phyloP scores from a whole-genome alignment of 1,140 invertebrate genomes.

The Andricus grossulariae region DNA sequence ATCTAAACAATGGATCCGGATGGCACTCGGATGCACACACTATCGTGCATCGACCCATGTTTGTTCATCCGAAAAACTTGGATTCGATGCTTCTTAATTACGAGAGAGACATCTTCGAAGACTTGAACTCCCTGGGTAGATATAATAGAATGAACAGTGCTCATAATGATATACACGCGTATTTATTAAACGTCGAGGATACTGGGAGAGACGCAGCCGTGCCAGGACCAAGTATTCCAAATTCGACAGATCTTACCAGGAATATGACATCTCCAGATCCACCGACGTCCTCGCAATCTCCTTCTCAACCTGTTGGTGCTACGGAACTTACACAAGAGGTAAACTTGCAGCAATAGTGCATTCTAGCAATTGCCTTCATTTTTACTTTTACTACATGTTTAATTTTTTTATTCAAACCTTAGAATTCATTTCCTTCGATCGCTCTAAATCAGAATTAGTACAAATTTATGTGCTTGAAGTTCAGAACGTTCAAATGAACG shows the following conservation, averaged over 20 bases:
- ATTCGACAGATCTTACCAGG: constrained; percentile 51
- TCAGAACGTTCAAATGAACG: too few relatives aligned
- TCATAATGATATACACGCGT: constrained; percentile 75
- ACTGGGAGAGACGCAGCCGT: constrained; percentile 50
- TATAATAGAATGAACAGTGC: constrained; percentile 75
- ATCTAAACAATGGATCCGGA: constrained; percentile 81
- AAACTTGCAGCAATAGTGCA: constrained; percentile 41
- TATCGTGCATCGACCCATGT: constrained; percentile 76
- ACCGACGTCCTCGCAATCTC: constrained; percentile 49
- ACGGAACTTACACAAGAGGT: constrained; percentile 76
- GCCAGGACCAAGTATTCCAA: constrained; percentile 57
- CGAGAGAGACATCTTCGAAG: constrained; percentile 84
- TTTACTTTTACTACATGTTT: too few relatives aligned
- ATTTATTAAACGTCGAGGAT: constrained; percentile 76
- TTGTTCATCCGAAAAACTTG: constrained; percentile 84
- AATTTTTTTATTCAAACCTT: too few relatives aligned
- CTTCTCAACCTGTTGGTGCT: constrained; percentile 47
- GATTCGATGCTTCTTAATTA: constrained; percentile 85
- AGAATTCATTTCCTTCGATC: too few relatives aligned
- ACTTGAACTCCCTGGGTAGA: constrained; percentile 83
- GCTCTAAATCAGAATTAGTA: too few relatives aligned
- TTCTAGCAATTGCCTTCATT: background rate
- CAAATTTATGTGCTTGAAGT: too few relatives aligned
- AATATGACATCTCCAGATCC: constrained; percentile 58
- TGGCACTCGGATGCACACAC: constrained; percentile 79